Conservation (phyloP, 2,888 invertebrate genomes). For the Julus scanicus region DNA sequence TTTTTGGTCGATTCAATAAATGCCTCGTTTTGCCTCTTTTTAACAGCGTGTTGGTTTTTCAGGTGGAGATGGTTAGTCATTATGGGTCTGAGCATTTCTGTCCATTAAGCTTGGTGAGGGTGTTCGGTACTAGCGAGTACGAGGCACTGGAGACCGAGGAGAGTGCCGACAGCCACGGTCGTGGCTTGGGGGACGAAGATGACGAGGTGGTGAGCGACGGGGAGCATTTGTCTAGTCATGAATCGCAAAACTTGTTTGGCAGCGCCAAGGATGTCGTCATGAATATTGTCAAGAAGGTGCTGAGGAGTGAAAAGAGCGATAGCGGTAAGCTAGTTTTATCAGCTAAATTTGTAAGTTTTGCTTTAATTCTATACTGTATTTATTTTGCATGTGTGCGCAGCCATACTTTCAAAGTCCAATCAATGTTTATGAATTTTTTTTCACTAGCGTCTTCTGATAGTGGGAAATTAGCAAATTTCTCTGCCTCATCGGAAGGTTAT, state of each 20-base stretch:
- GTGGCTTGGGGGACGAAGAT: conserved; percentile 63
- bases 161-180: conserved; percentile 63
- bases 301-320: conserved; percentile 72
- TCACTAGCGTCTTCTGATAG: not conserved
- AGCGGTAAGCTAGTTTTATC: no score
- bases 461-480: not conserved
- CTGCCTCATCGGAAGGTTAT: not conserved
- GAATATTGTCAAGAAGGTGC: conserved; percentile 88
- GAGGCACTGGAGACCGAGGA: conserved; percentile 72
- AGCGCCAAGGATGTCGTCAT: conserved; percentile 91
- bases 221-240: conserved; percentile 44
- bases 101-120: conserved; percentile 93
- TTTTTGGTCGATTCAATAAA: conserved; percentile 58
- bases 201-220: conserved; percentile 64
- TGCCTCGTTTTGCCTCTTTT: conserved; percentile 58
- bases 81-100: conserved; percentile 98
- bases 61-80: conserved; percentile 87
- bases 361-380: no score
- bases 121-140: conserved; percentile 91
- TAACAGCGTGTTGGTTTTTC: conserved; percentile 56
- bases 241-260: conserved; percentile 70
- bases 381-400: no score
- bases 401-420: no score
- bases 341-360: no score
- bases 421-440: not conserved